Base-by-base conservation (phyloP, 2,797 vertebrate genomes). In the Myotis daubentonii region DNA sequence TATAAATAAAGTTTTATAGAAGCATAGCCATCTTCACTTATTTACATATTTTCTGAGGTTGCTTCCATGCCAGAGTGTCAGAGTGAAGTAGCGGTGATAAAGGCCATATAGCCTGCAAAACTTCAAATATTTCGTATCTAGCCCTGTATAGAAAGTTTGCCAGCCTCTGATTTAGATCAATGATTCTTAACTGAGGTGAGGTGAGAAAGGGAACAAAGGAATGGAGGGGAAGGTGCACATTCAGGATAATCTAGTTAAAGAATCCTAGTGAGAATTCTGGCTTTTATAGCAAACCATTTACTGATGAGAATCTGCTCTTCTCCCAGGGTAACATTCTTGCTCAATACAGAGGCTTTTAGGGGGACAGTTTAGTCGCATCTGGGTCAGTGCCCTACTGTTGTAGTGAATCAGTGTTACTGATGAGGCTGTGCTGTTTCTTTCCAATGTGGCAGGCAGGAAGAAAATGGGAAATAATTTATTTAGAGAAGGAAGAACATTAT, bases 1-100 rank as follows among this genome's bases (percentile, higher is more conserved):
- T 78, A 17, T 76, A 92, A 89, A 85, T 81, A 75, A 76, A 84
- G 16, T 68, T 87, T 80, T 93, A 53, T 92, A 83, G 68, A 44
- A 38, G 33, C 9, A 9, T 44, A 11, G 23, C 7, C 28, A 41
- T 2, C 5, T 78, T 92, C 55, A 70, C 80, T 87, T 76, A 33
- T 78, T 74, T 78, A 71, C 11, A 7, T 86, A n/a, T 60, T 92
- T 9, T 86, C 55, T 71, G 15, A 30, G 17, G 28, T 91, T 75
- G 10, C 8, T 66, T 93, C 57, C 25, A 11, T 55, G 44, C 13
- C 22, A 49, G 5, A 13, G 8, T 30, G 51, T 10, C 51, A 13
- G 16, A 66, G 51, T 13, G 66, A 36, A 44, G 30, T 75, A 55
- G 10, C 30, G 41, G 8, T 20, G 30, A 62, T 30, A 72, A 49